Evolutionary conservation across 2,797 vertebrate genomes (phyloP).

Genomic region (Leptodactylus fallax): DNA sequence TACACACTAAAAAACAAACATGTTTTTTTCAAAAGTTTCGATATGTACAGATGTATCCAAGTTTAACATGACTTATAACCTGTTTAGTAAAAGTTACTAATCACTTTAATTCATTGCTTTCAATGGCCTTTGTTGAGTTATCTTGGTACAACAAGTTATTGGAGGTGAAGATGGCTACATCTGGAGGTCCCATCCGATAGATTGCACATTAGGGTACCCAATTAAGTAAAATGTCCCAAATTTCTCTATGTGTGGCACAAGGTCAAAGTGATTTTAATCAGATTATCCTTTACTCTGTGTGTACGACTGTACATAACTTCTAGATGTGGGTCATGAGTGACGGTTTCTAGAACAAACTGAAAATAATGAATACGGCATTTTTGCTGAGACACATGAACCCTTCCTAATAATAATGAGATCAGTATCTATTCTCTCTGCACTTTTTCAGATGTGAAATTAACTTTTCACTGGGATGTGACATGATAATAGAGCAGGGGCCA

Average conservation of each 20-base stretch:
- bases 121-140: no score
- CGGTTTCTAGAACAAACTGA: neutral
- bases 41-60: no score
- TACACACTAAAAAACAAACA: no score
- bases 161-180: no score
- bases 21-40: no score
- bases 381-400: constrained; percentile 36
- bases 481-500: constrained; percentile 50
- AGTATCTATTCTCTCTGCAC: constrained; percentile 44
- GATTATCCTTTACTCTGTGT: neutral
- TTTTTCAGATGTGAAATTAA: constrained; percentile 55
- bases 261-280: no score
- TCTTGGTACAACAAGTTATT: no score
- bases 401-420: constrained; percentile 46
- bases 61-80: no score
- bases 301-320: neutral
- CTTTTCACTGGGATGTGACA: constrained; percentile 60
- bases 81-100: no score
- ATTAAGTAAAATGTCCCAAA: neutral
- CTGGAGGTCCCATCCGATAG: neutral
- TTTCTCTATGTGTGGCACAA: neutral
- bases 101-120: no score
- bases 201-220: neutral
- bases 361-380: neutral
- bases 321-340: neutral